Percentiles rank a stretch among this genome's conserved stretches.
phyloP scores from a whole-genome alignment of 53 echinoderm and acorn worm species.

The Stichopus horrens region DNA sequence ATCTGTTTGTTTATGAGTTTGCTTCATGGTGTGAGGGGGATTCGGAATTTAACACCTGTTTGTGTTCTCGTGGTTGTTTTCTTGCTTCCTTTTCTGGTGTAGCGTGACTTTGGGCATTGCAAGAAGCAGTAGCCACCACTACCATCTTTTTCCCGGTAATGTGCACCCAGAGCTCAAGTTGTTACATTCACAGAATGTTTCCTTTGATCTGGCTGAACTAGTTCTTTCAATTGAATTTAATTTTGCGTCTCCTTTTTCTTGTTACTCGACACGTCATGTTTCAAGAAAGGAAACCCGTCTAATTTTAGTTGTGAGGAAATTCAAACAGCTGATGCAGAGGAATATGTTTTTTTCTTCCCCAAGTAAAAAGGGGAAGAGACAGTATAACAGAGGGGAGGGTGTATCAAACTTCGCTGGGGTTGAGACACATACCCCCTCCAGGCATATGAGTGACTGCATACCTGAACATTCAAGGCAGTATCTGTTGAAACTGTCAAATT shows the following conservation, averaged over 20 bases:
- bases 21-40: not conserved
- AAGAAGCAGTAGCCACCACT: too few species aligned
- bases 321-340: not conserved
- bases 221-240: not conserved
- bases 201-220: not conserved
- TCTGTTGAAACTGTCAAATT: too few species aligned
- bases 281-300: too few species aligned
- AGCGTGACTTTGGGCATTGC: too few species aligned
- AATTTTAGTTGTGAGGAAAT: not conserved
- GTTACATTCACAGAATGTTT: not conserved
- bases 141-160: too few species aligned
- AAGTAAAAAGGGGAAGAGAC: not conserved
- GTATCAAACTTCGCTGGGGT: not conserved
- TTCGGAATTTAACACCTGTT: not conserved
- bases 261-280: too few species aligned
- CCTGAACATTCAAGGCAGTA: not conserved
- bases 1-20: too few species aligned
- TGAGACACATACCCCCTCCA: not conserved
- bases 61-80: too few species aligned
- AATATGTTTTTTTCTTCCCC: not conserved
- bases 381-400: not conserved
- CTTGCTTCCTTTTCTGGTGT: too few species aligned
- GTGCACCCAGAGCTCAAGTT: too few species aligned
- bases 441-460: not conserved
- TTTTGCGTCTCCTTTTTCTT: too few species aligned